Evolutionary conservation across 2,888 invertebrate species (phyloP).

Genomic region (Xylocampa areola): DNA sequence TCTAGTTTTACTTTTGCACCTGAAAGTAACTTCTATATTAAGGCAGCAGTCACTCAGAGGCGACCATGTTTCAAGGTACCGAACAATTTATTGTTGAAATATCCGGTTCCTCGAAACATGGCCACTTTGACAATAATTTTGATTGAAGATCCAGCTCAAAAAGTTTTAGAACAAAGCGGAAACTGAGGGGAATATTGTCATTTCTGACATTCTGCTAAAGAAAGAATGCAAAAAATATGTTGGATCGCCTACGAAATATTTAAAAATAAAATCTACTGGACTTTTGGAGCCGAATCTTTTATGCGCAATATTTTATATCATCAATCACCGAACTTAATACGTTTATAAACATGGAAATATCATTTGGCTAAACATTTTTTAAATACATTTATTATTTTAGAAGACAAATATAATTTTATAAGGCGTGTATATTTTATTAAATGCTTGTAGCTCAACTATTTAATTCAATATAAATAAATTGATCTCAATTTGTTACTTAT

Average conservation of each 20-base stretch:
- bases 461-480: conserved; percentile 1
- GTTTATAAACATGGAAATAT: conserved; percentile 36
- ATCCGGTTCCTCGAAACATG: neutral
- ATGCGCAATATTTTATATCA: conserved; percentile 5
- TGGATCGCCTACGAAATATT: neutral
- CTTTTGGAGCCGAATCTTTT: conserved; percentile 17
- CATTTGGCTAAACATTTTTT: conserved; percentile 33
- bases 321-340: conserved; percentile 9
- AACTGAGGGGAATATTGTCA: neutral
- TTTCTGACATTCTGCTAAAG: neutral
- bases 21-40: conserved; percentile 22
- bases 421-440: conserved; percentile 37
- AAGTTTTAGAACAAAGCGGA: conserved; percentile 14
- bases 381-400: conserved; percentile 27
- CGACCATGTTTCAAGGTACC: neutral
- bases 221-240: neutral
- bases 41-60: conserved; percentile 36
- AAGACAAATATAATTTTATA: conserved; percentile 28
- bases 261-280: neutral
- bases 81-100: conserved; percentile 2
- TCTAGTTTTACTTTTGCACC: conserved; percentile 40
- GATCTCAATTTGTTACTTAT: neutral
- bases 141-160: conserved; percentile 3
- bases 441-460: conserved; percentile 16
- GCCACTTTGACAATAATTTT: conserved; percentile 1